These are phyloP conservation scores for Pelodytes ibericus DNA, from an alignment of 2,797 vertebrate species.

Conservation along the genomic window DNA sequence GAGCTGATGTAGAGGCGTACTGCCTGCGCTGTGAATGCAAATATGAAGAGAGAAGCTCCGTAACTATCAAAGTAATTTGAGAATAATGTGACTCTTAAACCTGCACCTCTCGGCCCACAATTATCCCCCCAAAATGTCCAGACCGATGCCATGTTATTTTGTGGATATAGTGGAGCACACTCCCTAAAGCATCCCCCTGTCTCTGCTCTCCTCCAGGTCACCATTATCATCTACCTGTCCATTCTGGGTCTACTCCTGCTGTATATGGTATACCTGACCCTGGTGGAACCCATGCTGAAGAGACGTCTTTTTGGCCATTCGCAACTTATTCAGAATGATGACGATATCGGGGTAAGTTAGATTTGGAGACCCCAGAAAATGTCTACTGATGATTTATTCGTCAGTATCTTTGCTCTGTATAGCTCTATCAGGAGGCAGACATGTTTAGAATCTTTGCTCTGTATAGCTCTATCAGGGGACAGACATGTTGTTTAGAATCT, in stretches of 20 bases:
- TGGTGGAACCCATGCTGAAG: constrained; percentile 94
- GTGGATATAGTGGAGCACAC: too few species aligned
- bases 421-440: too few species aligned
- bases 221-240: constrained; percentile 96
- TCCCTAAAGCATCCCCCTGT: neutral
- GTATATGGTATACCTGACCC: constrained; percentile 96
- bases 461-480: too few species aligned
- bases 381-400: too few species aligned
- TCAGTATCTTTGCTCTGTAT: too few species aligned
- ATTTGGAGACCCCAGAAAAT: too few species aligned
- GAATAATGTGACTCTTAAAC: neutral
- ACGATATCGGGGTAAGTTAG: constrained; percentile 91
- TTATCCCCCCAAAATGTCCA: too few species aligned
- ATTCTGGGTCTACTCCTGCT: constrained; percentile 93
- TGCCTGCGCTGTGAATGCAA: constrained; percentile 98
- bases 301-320: constrained; percentile 94
- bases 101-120: too few species aligned
- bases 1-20: constrained; percentile 94
- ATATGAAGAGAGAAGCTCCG: constrained; percentile 97
- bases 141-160: too few species aligned
- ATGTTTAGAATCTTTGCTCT: too few species aligned
- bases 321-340: constrained; percentile 93
- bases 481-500: too few species aligned
- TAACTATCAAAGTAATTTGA: constrained; percentile 88
- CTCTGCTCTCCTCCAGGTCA: constrained; percentile 74